Percentiles rank a stretch among this genome's conserved stretches.
These are phyloP conservation scores for Lysandra coridon DNA, from an alignment of 2,888 invertebrate species.

Conservation along the genomic window DNA sequence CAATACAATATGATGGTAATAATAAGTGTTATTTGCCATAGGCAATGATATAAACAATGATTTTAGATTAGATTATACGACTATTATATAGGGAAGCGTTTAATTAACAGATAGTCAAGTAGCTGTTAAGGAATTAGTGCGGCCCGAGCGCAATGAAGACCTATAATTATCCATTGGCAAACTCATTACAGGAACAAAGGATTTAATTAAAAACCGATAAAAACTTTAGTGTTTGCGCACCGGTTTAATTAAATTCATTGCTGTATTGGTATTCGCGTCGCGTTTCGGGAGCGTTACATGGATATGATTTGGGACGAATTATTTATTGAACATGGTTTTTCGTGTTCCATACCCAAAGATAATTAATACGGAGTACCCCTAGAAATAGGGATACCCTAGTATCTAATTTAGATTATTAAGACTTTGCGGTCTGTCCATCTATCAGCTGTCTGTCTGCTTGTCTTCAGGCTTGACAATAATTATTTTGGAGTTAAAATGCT, in stretches of 20 bases:
- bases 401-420: no score
- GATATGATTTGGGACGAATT: conserved; percentile 25
- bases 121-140: conserved; percentile 30
- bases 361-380: no score
- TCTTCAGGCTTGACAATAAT: no score
- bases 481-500: no score
- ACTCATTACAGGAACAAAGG: conserved; percentile 40
- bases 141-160: conserved; percentile 10
- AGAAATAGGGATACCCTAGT: no score
- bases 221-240: conserved; percentile 51
- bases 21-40: no score
- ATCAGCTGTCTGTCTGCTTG: no score
- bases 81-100: conserved; percentile 6
- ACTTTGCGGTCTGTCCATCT: no score
- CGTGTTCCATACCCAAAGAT: no score
- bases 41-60: no score
- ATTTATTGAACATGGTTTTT: not conserved
- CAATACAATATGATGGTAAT: no score
- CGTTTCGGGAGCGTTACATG: conserved; percentile 39
- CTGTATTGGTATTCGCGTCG: conserved; percentile 52
- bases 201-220: conserved; percentile 53
- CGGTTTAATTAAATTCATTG: conserved; percentile 55
- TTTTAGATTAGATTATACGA: conserved; percentile 26
- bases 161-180: conserved; percentile 27
- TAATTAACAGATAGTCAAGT: conserved; percentile 26